A percentile compares a stretch with the other conserved stretches of the same genome.
These are phyloP conservation scores for Bradynema listronoti DNA, from an alignment of 1,140 invertebrate species.

Conservation along the genomic window DNA sequence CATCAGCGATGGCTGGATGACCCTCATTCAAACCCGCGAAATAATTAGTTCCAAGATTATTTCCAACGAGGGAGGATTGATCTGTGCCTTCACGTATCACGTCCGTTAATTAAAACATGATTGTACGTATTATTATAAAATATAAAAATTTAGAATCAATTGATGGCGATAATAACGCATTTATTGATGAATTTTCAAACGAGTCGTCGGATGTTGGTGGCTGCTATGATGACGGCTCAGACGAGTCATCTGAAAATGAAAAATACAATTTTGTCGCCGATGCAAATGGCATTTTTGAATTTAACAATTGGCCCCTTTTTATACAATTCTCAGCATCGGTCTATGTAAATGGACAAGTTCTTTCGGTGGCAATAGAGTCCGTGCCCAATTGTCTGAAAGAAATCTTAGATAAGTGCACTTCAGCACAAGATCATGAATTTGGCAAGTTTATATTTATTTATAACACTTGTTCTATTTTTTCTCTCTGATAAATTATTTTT, in stretches of 20 bases:
- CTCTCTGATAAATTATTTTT: too few species aligned
- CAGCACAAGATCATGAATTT: neutral
- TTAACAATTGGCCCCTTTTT: slow-evolving; percentile 37
- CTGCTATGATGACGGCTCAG: neutral
- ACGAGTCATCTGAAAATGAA: slow-evolving; percentile 25
- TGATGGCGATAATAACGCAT: too few species aligned
- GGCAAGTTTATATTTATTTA: neutral
- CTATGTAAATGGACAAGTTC: slow-evolving; percentile 21
- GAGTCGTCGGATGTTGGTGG: slow-evolving; percentile 7
- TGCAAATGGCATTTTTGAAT: slow-evolving; percentile 20
- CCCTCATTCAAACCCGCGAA: too few species aligned
- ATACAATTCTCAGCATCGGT: slow-evolving; percentile 32
- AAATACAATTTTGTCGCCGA: slow-evolving; percentile 13
- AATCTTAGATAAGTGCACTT: slow-evolving; percentile 14
- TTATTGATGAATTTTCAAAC: too few species aligned
- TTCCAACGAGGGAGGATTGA: too few species aligned
- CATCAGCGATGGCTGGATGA: too few species aligned
- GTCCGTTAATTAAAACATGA: too few species aligned
- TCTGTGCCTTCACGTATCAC: too few species aligned
- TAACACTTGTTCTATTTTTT: too few species aligned
- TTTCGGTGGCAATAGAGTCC: slow-evolving; percentile 27
- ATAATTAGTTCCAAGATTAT: too few species aligned
- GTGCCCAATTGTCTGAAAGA: slow-evolving; percentile 41
- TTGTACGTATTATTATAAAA: too few species aligned
- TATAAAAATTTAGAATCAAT: too few species aligned